A percentile compares a stretch with the other conserved stretches of the same genome.
Conservation (phyloP, 2,888 invertebrate species). For the Cephus pygmeus region DNA sequence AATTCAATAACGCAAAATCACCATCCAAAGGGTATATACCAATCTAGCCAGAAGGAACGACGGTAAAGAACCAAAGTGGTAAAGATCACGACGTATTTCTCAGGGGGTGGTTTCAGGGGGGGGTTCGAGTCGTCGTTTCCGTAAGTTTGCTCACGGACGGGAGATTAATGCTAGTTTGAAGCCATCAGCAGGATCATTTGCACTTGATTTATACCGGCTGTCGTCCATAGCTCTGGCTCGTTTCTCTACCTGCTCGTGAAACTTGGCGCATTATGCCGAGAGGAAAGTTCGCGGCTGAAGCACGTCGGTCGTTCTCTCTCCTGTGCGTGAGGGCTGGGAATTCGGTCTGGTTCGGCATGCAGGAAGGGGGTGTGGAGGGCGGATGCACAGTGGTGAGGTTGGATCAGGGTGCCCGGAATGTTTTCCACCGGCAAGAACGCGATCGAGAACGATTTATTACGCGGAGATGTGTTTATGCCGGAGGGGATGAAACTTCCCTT, state of each 20-base stretch:
- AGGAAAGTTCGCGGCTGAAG: slow-evolving; percentile 23
- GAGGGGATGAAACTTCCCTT: background rate
- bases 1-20: background rate
- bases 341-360: background rate
- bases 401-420: background rate
- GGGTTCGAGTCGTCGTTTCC: background rate
- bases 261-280: slow-evolving; percentile 24
- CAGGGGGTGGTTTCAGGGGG: background rate
- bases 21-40: background rate
- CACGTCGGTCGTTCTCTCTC: background rate
- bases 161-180: slow-evolving; percentile 8
- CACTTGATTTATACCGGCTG: background rate
- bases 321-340: background rate
- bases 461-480: background rate
- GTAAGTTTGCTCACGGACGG: background rate
- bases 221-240: slow-evolving; percentile 5
- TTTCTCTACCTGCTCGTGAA: slow-evolving; percentile 9
- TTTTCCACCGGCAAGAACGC: slow-evolving; percentile 1
- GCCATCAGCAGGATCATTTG: slow-evolving; percentile 8
- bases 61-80: background rate
- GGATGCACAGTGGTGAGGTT: background rate
- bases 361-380: too few relatives aligned
- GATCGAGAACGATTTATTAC: slow-evolving; percentile 2
- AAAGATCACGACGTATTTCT: background rate
- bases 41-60: background rate